Base-by-base conservation (phyloP, 2,888 invertebrate species). In the Sinopyrophorus schimmeli region DNA sequence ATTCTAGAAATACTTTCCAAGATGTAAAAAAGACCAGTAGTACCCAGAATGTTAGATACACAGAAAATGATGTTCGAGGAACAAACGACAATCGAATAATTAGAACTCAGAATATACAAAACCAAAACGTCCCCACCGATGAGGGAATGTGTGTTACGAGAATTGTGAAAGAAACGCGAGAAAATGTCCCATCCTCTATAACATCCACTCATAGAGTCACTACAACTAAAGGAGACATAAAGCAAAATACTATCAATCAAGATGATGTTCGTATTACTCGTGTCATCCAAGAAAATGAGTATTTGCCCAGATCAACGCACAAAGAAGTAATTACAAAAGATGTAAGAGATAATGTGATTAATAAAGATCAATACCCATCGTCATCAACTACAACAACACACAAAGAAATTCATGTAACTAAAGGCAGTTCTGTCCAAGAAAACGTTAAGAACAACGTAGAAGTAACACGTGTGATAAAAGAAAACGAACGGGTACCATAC, bases 181-280 rank as follows among this genome's bases (percentile, higher is more conserved):
- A 41, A 23, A 23, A 23, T 9, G 23, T n/a, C n/a, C n/a, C n/a
- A n/a, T n/a, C n/a, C n/a, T n/a, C n/a, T n/a, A n/a, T n/a, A n/a
- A n/a, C n/a, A n/a, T n/a, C n/a, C n/a, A 17, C 11, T 5, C 4
- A 28, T 18, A 26, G 27, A n/a, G 12, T 39, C 1, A 17, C 40
- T 17, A 14, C 40, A 31, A 31, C 64, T 6, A 61, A 63, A 50
- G 24, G 24, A 3, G 27, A 39, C 5, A 16, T 10, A 7, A 26
- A 12, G 11, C 24, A 9, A 1, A 26, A 38, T 10, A 11, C 21
- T 3, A 5, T 34, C 2, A 1, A 11, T 17, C 11, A 12, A 7
- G 39, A 47, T 12, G 39, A 47, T 12, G 39, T 47, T 10, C 31
- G 27, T 4, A 21, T 30, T 3, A 41, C 17, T n/a, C 26, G 10